Base-by-base conservation (phyloP, 35 echinoderm and acorn worm genomes). In the Ptychodera flava region DNA sequence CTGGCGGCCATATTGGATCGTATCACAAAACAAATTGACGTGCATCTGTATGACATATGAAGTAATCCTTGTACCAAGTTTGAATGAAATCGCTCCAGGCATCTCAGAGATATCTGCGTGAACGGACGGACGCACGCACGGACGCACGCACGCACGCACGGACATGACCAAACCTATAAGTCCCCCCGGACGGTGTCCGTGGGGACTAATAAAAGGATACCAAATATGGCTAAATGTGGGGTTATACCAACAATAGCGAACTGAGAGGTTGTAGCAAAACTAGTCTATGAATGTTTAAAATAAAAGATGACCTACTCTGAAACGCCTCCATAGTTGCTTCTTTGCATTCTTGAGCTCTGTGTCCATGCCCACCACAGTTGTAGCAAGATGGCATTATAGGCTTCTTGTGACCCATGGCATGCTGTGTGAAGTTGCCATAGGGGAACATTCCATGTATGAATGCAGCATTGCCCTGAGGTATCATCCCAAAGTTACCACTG, bases 281-380 rank as follows among this genome's bases (percentile, higher is more conserved):
- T n/a, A n/a, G n/a, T n/a, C n/a, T n/a, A n/a, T n/a, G n/a, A n/a
- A n/a, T n/a, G n/a, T n/a, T n/a, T n/a, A n/a, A n/a, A n/a, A n/a
- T n/a, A n/a, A n/a, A n/a, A 12, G 22, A 64, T 64, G 6, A 12
- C 45, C 22, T 64, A 64, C 45, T 64, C 22, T 64, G 45, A 12
- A 64, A 22, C 6, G 85, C 82, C 35, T 97, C 92, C 95, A 97
- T 97, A 12, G 92, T 80, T 6, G 79, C 81, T 64, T 97, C 91
- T 45, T 83, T 77, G 77, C 95, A 97, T 53, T 97, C 95, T 16
- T 78, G 82, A 14, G 89, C 88, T 80, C 90, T 88, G 79, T 97
- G 95, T 76, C 95, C 95, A 82, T 81, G 78, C 1, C 33, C 35
- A 33, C 95, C 95, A 87, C 95, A 97, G 79, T 97, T 97, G 38